Conservation (phyloP, 2,888 invertebrate species). For the Orthonevra nobilis region DNA sequence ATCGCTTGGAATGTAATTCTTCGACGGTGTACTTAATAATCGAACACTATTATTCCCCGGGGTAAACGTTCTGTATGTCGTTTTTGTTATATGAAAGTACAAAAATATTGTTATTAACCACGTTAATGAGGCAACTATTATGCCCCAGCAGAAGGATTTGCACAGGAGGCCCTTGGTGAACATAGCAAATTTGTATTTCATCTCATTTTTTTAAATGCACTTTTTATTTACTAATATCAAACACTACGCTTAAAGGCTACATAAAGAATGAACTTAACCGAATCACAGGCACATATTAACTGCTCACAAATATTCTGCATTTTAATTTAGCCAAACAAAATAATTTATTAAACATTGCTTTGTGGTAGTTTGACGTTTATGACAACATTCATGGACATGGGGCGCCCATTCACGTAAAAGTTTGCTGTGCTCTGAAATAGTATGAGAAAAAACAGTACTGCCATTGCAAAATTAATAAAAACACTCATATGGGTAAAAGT, state of each 20-base stretch:
- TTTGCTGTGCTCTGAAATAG: no score
- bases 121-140: conserved; percentile 87
- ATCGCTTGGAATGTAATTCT: conserved; percentile 41
- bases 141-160: conserved; percentile 85
- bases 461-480: no score
- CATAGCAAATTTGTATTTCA: conserved; percentile 50
- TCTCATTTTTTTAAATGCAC: conserved; percentile 25
- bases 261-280: conserved; percentile 1
- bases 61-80: conserved; percentile 26
- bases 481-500: no score
- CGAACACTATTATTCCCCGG: neutral
- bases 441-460: no score
- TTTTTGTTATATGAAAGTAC: conserved; percentile 80
- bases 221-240: conserved; percentile 32
- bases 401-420: no score
- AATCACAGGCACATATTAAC: conserved; percentile 20
- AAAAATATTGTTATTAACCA: conserved; percentile 88
- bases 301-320: neutral
- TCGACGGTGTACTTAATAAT: conserved; percentile 18
- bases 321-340: no score
- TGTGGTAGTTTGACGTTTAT: no score
- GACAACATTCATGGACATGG: no score
- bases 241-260: neutral
- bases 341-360: no score
- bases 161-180: conserved; percentile 47